Percentiles rank a stretch among this genome's conserved stretches.
These are phyloP conservation scores for Ceratina japonica DNA, from an alignment of 1,140 invertebrate genomes.

Conservation along the genomic window DNA sequence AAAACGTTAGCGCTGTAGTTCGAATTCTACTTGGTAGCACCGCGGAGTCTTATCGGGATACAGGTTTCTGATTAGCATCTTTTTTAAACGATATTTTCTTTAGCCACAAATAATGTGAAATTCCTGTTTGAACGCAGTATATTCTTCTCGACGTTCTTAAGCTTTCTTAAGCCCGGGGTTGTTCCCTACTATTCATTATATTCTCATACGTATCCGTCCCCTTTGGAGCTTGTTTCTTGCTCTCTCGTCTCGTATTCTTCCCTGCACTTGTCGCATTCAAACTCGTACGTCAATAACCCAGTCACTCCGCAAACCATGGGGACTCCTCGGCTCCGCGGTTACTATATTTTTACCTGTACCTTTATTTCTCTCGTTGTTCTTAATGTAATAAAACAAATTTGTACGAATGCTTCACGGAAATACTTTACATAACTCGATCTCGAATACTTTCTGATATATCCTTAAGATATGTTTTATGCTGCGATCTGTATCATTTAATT, in stretches of 20 bases:
- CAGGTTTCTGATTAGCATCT: no score
- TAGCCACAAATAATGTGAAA: not conserved
- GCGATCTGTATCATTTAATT: no score
- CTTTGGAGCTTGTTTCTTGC: slow-evolving; percentile 13
- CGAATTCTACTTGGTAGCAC: no score
- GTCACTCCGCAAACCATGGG: not conserved
- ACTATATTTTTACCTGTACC: not conserved
- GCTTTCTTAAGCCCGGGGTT: not conserved
- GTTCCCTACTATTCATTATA: not conserved
- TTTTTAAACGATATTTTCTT: no score
- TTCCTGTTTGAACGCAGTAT: not conserved
- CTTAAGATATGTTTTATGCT: not conserved
- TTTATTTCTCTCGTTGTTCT: no score
- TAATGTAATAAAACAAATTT: no score
- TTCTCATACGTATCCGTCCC: slow-evolving; percentile 1
- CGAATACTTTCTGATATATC: not conserved
- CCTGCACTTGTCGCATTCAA: slow-evolving; percentile 11
- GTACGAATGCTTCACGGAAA: not conserved
- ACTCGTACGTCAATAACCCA: slow-evolving; percentile 10
- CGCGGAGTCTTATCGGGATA: no score
- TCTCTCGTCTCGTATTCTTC: slow-evolving; percentile 1
- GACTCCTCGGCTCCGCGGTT: not conserved
- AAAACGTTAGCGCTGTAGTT: no score
- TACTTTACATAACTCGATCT: not conserved
- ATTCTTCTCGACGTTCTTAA: not conserved